Conservation (phyloP, 2,113 vertebrate genomes). For the Chrysochloris asiatica region DNA sequence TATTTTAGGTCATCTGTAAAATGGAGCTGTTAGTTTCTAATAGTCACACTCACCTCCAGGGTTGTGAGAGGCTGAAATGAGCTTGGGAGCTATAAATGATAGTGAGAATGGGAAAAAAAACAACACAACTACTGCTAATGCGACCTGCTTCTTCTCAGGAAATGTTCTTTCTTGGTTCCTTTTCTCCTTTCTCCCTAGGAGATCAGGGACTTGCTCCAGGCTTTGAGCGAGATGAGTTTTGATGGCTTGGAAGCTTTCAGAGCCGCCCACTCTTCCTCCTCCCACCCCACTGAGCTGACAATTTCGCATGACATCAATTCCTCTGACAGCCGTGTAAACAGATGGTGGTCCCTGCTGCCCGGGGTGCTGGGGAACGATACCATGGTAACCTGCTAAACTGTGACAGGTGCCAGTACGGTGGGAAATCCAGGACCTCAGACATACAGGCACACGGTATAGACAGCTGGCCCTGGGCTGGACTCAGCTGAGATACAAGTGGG, state of each 20-base stretch:
- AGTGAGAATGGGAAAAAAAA: background rate
- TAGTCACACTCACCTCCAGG: background rate
- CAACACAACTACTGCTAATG: background rate
- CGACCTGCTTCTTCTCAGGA: background rate
- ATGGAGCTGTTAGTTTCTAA: background rate
- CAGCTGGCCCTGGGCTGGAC: background rate
- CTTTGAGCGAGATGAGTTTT: slow-evolving; percentile 71
- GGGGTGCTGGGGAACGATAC: slow-evolving; percentile 71
- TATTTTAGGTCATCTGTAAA: background rate
- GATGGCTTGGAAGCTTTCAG: slow-evolving; percentile 72
- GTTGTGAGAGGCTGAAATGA: background rate
- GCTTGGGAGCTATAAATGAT: background rate
- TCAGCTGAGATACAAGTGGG: background rate
- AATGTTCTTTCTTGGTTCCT: background rate
- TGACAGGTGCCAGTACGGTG: slow-evolving; percentile 76
- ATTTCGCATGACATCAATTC: slow-evolving; percentile 76
- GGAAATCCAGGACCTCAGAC: slow-evolving; percentile 74
- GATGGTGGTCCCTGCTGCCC: slow-evolving; percentile 79
- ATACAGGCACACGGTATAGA: background rate
- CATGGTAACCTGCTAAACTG: slow-evolving; percentile 79
- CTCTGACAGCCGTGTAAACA: slow-evolving; percentile 81
- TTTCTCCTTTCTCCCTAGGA: background rate
- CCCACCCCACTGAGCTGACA: slow-evolving; percentile 67
- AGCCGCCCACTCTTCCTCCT: slow-evolving; percentile 78
- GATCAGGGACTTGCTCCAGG: slow-evolving; percentile 45